Base-by-base conservation (phyloP, 2,888 invertebrate species). In the Polymixis flavicincta region DNA sequence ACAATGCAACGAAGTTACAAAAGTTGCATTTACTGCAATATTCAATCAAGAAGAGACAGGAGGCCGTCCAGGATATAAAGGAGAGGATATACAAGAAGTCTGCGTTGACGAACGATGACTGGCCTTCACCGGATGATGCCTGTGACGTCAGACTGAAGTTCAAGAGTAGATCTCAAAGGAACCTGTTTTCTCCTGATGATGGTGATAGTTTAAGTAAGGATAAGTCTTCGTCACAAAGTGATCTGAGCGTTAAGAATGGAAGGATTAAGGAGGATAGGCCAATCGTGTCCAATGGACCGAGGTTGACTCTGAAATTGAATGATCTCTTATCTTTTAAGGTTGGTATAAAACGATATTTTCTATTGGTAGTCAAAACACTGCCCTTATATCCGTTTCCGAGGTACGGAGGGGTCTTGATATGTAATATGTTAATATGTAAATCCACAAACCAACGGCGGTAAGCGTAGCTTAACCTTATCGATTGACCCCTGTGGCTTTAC, bases 1-100 rank as follows among this genome's bases (percentile, higher is more conserved):
- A 98, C 88, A 97, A 97, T 61, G 97, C 98, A 11, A 97, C 97
- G 3, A 98, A 98, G 83, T 92, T 98, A n/a, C 97, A 97, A 73
- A 97, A 97, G 87, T 89, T 98, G 52, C 98, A 98, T 90, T 96
- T 97, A 59, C 92, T 98, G 25, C 98, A 98, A 95, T 97, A 98
- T 83, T 97, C 97, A 7, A 97, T 98, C 76, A 97, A 97, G 90
- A 98, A 98, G 87, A 97, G 97, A 72, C 97, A 97, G 60, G 97
- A 97, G 42, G 97, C 98, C 11, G 97, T 97, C 0, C 95, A 97
- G 71, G 96, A 96, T 42, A 94, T 96, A 37, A 96, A 96, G 71
- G 95, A 96, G 80, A 92, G 93, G 48, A 96, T 96, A 59, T 96
- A 95, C 68, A 93, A 94, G 73, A 96, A 95, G 78, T 96, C 96